These are phyloP conservation scores for Xanthorhoe designata DNA, from an alignment of 2,888 invertebrate genomes.

Conservation along the genomic window DNA sequence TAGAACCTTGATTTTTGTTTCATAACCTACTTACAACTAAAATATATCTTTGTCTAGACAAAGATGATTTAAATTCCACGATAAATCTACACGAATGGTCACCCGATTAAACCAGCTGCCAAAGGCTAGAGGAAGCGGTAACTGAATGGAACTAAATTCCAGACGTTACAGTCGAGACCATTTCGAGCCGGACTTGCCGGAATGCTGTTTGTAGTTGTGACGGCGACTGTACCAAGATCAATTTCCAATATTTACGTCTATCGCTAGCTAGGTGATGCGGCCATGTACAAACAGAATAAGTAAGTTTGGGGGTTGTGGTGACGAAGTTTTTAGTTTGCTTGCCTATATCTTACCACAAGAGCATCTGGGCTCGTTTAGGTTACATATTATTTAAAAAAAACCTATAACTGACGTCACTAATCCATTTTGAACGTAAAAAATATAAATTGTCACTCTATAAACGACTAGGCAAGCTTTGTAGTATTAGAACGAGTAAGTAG, in stretches of 20 bases:
- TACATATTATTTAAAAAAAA: too few species aligned
- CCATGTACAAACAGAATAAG: neutral
- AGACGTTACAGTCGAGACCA: constrained; percentile 62
- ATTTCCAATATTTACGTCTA: constrained; percentile 18
- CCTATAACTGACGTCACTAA: too few species aligned
- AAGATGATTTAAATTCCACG: neutral
- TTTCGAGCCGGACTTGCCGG: constrained; percentile 66
- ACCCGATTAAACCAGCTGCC: constrained; percentile 71
- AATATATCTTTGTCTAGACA: too few species aligned
- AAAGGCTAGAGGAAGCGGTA: constrained; percentile 82
- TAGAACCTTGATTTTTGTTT: too few species aligned
- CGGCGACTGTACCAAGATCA: constrained; percentile 43
- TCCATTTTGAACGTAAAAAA: too few species aligned
- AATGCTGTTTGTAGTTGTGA: constrained; percentile 62
- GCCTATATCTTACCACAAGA: too few species aligned
- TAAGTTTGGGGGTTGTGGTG: neutral
- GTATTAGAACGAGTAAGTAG: too few species aligned
- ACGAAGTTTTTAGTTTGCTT: neutral
- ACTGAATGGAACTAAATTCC: constrained; percentile 84
- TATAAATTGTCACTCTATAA: too few species aligned
- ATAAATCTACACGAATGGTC: constrained; percentile 37
- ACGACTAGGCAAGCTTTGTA: too few species aligned
- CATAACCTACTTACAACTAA: too few species aligned
- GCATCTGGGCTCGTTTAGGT: too few species aligned
- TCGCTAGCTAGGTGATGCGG: neutral